Evolutionary conservation across 1,140 invertebrate genomes (phyloP), one percentile per base, ranked within the genome.

Genomic region (Anastrepha obliqua): DNA sequence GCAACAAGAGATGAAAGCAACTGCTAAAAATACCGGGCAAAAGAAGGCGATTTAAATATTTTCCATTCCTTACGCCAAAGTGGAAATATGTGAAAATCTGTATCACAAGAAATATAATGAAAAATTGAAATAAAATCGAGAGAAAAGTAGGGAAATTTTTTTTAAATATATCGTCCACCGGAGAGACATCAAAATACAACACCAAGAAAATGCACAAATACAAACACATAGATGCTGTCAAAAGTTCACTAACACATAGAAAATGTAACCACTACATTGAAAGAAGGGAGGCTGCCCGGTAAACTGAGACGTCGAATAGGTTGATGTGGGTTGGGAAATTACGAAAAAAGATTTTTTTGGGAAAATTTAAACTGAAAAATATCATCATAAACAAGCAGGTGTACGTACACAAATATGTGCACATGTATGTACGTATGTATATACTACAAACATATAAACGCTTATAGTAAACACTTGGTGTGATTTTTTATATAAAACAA

Each of bases 71-170:
- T 74, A 47, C 42, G n/a, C n/a, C n/a, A n/a, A n/a, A 81, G 55
- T 81, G 74, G 74, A 81, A 55, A 81, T 81, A 55, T 81, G 74
- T 81, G 20, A 55, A 81, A 47, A 74, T 74, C 9, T 44, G 5
- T 47, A 47, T 74, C 44, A 17, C 70, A 74, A 74, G 15, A 74
- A 74, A 47, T 51, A 42, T 39, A 74, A 47, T 44, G 0, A 47
- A 74, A 74, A 74, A 47, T 15, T 29, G 5, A 55, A 51, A 78
- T 8, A 29, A 13, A 55, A 81, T 47, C 13, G n/a, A 81, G 47
- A 55, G 47, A 81, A 81, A 81, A 74, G 17, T 29, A 51, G 74
- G 74, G 74, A 81, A 81, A 81, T 81, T 81, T 81, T 55, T 55
- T 17, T 51, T n/a, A 55, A 81, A 81, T 47, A 8, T 55, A 81